phyloP scores from a whole-genome alignment of 2,888 invertebrate genomes.

The Cryptocephalus moraei region DNA sequence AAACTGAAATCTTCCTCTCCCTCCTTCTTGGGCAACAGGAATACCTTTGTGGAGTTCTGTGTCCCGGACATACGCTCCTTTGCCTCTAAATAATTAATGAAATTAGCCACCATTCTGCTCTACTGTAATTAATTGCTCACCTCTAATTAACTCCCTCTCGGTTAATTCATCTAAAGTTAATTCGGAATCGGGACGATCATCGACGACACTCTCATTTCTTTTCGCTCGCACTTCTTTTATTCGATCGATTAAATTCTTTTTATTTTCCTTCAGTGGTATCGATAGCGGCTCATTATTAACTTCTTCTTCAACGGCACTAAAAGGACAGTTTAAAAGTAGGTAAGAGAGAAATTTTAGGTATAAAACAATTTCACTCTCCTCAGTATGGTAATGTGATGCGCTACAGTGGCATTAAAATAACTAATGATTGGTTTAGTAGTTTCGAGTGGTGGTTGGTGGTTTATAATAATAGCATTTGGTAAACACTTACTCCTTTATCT shows the following conservation, averaged over 20 bases:
- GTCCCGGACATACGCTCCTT: conserved; percentile 24
- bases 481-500: conserved; percentile 59
- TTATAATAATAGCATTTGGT: neutral
- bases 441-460: too few species aligned
- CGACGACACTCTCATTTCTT: conserved; percentile 10
- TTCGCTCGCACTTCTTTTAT: conserved; percentile 43
- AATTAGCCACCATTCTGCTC: too few species aligned
- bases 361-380: too few species aligned
- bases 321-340: conserved; percentile 19
- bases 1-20: conserved; percentile 46
- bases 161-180: conserved; percentile 60
- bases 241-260: conserved; percentile 41
- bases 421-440: too few species aligned
- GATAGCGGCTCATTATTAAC: conserved; percentile 46
- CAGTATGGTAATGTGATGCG: too few species aligned
- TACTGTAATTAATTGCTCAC: too few species aligned
- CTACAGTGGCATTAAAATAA: too few species aligned
- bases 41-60: conserved; percentile 27
- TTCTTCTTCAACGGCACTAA: conserved; percentile 45
- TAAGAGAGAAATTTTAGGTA: too few species aligned
- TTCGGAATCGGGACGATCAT: conserved; percentile 30
- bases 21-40: conserved; percentile 49
- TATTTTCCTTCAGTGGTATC: conserved; percentile 52
- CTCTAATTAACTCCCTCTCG: conserved; percentile 59
- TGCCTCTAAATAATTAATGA: conserved; percentile 21